Base-by-base conservation (phyloP, 1,140 invertebrate genomes). In the Zelostemma sp. region DNA sequence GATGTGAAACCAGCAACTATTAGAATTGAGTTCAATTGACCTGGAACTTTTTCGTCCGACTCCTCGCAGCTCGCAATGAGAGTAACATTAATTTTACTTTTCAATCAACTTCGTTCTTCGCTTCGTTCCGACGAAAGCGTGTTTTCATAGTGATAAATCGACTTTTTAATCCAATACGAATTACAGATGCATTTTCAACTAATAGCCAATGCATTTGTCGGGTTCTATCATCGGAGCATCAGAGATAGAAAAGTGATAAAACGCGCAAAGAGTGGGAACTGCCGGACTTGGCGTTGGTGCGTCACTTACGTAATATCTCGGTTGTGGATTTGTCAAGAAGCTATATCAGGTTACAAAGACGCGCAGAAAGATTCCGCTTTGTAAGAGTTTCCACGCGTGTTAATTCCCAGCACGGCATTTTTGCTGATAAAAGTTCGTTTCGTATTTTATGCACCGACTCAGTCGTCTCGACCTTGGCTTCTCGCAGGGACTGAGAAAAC, bases 21-120 rank as follows among this genome's bases (percentile, higher is more conserved):
- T 65, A 16, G 38, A 71, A 66, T 71, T 71, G 59, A 62, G 68
- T 47, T 59, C 68, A 71, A 71, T 71, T 71, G 68, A 71, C 62
- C 62, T 63, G 66, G 62, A 71, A 71, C 61, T 63, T 71, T 58
- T 46, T 46, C 17, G 12, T 38, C 35, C 11, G 12, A 1, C 9
- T 38, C 35, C 4, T 38, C 2, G 3, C n/a, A 14, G 3, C 35
- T 16, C 15, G 14, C 41, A 8, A 43, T 17, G 41, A 43, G 17
- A 6, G 6, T 17, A 16, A 43, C 41, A 43, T 43, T 43, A 16
- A 11, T 40, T 40, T 11, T 40, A 12, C 14, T 40, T 40, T 40
- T 35, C 33, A 35, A 35, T 35, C 33, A n/a, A 35, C 25, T 28
- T 28, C 25, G 25, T 28, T 28, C 3, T 8, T 3, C 25, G 25